These are phyloP conservation scores for Meda fulgida DNA, from an alignment of 2,797 vertebrate species.

Conservation along the genomic window DNA sequence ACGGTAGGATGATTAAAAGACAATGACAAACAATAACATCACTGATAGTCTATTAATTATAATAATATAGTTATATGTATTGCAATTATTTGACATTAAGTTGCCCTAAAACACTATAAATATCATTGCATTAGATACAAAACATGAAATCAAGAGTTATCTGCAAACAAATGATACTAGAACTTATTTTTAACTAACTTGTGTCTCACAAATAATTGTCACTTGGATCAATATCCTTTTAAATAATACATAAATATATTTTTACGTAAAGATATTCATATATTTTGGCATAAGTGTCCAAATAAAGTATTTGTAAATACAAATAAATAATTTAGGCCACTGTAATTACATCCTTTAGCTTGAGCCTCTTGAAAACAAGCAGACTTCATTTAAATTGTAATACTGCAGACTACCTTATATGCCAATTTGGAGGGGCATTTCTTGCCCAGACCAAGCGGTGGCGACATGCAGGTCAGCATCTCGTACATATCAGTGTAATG, in stretches of 20 bases:
- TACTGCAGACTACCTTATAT: conserved; percentile 92
- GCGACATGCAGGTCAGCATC: conserved; percentile 99
- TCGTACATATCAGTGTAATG: conserved; percentile 99
- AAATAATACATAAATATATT: not conserved
- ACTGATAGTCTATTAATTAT: not conserved
- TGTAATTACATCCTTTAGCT: not conserved
- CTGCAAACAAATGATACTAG: not conserved
- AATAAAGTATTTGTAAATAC: too few relatives aligned
- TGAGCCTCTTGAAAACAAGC: conserved; percentile 23
- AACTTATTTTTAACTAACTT: not conserved
- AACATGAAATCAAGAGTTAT: not conserved
- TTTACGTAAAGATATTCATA: not conserved
- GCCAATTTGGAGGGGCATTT: conserved; percentile 99
- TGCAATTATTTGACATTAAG: not conserved
- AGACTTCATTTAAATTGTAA: conserved; percentile 32
- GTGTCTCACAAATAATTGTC: not conserved
- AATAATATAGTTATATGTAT: not conserved
- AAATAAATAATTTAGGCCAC: not conserved
- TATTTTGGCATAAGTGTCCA: not conserved
- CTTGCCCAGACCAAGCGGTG: conserved; percentile 99
- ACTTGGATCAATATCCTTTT: not conserved
- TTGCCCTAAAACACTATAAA: not conserved
- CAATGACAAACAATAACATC: conserved; percentile 4
- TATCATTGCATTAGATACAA: not conserved
- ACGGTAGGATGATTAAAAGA: conserved; percentile 2